phyloP scores from a whole-genome alignment of 2,888 invertebrate genomes.

The Scelioninae gen. 1 region DNA sequence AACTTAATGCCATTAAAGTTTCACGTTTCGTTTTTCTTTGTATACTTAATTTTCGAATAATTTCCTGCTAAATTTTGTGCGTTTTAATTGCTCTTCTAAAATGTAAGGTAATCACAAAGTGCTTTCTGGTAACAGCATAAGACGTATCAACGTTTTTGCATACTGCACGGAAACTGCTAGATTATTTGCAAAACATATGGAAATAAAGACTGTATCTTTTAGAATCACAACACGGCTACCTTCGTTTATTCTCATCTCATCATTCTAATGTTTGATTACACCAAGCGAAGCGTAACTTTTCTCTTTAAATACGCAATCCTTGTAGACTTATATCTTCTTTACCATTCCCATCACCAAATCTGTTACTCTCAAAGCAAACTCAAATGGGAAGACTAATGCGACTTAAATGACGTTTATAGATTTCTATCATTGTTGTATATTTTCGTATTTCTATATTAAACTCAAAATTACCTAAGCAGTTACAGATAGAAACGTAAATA shows the following conservation, averaged over 20 bases:
- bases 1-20: too few relatives aligned
- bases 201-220: constrained; percentile 70
- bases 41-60: constrained; percentile 5
- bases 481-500: too few relatives aligned
- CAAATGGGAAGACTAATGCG: constrained; percentile 41
- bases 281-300: constrained; percentile 72
- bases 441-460: constrained; percentile 4
- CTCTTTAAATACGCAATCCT: constrained; percentile 61
- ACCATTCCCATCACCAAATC: constrained; percentile 53
- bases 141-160: constrained; percentile 25
- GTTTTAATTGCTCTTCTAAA: constrained; percentile 17
- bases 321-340: constrained; percentile 50
- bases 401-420: constrained; percentile 51
- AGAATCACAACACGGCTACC: constrained; percentile 52
- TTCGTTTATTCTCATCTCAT: constrained; percentile 61
- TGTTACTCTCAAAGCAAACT: constrained; percentile 48
- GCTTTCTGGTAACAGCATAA: constrained; percentile 17
- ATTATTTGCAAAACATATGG: constrained; percentile 69
- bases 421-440: constrained; percentile 23
- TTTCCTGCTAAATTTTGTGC: not conserved
- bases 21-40: too few relatives aligned
- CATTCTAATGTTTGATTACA: constrained; percentile 72
- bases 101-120: constrained; percentile 42
- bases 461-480: not conserved
- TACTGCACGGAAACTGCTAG: constrained; percentile 59